Base-by-base conservation (phyloP, 2,113 vertebrate species). In the Morone saxatilis region DNA sequence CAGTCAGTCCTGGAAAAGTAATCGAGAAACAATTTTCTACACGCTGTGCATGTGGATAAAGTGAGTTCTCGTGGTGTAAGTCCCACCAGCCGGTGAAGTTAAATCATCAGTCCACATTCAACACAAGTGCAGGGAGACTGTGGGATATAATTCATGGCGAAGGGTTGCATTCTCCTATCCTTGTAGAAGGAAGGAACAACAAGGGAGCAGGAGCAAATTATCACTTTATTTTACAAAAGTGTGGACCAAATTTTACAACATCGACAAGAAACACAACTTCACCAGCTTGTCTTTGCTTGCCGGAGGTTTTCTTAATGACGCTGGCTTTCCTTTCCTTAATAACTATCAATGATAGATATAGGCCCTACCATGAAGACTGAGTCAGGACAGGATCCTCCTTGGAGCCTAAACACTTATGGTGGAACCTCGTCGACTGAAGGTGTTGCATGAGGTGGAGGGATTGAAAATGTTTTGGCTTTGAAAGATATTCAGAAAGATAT, bases 21-120 rank as follows among this genome's bases (percentile, higher is more conserved):
- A 62, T 22, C 4, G 7, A 43, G 48, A 77, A 60, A 76, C 80
- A 60, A 71, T 81, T 51, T 60, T 51, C n/a, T 50, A 59, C 60
- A n/a, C 13, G 14, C 53, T n/a, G 62, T 36, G 47, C 71, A 51
- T 43, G 71, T n/a, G 54, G 80, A 81, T 74, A 22, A 36, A 51
- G 36, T 8, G 78, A 40, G 17, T 4, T 80, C 41, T 72, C 69
- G 51, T 5, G 17, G 54, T 61, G 71, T 11, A 16, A 47, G 25
- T 56, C 47, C 25, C 69, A 61, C n/a, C 66, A 20, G 68, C 19
- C n/a, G 1, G 45, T 13, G 45, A 47, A 60, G 56, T 38, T 70
- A 53, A 69, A 76, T 72, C 69, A 45, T 38, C 31, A n/a, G n/a
- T 59, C 12, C 14, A 17, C 53, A 19, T 60, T 66, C n/a, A 48